Base-by-base conservation (phyloP, 2,888 invertebrate species). In the Stramonita haemastoma region DNA sequence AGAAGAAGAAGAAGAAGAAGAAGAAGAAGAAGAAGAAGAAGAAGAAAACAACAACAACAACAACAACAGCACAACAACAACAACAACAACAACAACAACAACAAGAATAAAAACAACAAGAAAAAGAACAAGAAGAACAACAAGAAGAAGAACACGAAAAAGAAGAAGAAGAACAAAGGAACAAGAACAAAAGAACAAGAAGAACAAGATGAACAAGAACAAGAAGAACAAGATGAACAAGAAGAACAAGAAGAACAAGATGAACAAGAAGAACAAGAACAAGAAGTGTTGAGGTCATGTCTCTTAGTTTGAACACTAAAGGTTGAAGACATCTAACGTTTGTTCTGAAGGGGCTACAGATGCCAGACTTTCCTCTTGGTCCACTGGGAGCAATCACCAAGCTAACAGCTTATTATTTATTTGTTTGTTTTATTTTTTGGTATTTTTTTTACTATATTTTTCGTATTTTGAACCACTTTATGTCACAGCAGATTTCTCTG, bases 21-120 rank as follows among this genome's bases (percentile, higher is more conserved):
- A n/a, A 73, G 73, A n/a, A 73, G 73, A 73, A 73, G n/a, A 73
- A 73, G 73, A 73, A 73, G 73, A 73, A 22, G 73, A 73, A 73
- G 73, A 73, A 73, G 73, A 73, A 73, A 26, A 73, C 6, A n/a
- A 26, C 6, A n/a, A 73, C 6, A n/a, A 73, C 6, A n/a, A 22
- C 6, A n/a, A 73, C 6, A n/a, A 73, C 6, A n/a, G 22, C 6
- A n/a, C 6, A 26, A 8, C 11, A 73, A 26, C 6, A 73, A 26
- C 6, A 73, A 26, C 6, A 73, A 26, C 6, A 73, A n/a, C 15
- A 73, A 73, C 26, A 73, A 73, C 26, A 73, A n/a, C 26, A 73
- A 73, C 26, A 73, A 73, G 73, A 73, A 73, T 6, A 73, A 73
- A 26, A 73, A 73, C 15, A 73, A 73, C 15, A 26, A 73, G 73